Base-by-base conservation (phyloP, 2,888 invertebrate genomes). In the Caenorhabditis japonica region DNA sequence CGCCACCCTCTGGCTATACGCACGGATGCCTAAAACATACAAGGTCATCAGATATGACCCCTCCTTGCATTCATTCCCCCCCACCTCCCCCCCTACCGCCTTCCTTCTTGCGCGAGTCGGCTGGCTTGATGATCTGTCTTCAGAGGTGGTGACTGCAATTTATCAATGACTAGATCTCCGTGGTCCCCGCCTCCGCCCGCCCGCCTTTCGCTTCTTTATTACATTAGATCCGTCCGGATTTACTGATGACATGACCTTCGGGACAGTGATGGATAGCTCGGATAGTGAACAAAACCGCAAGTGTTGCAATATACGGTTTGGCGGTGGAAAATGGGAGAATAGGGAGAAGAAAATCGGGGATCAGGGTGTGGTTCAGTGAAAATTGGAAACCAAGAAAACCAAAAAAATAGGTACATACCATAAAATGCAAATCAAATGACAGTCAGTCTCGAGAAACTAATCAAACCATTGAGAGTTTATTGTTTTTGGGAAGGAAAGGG, bases 41-140 rank as follows among this genome's bases (percentile, higher is more conserved):
- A 72, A 72, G 72, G 72, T 58, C 72, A 72, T 72, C 72, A 72
- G 72, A 72, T 72, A 72, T 72, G 64, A 64, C 62, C 62, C 70
- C 55, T 55, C 46, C 60, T 49, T 49, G 43, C 47, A 39, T 51
- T 36, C 59, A 10, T 12, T 7, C 30, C 43, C 34, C 41, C 53
- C 43, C 49, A 27, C 34, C 39, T 23, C 47, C 49, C 13, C 64
- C 21, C 23, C 4, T 25, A 12, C 44, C n/a, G 21, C n/a, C 36
- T n/a, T 60, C 25, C 34, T 44, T 10, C 25, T 25, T 43, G 41
- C 46, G 56, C 51, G 52, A 59, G 58, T 59, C 43, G 52, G 27
- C 39, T 43, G 61, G 56, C 43, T 36, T 60, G 52, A 53, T 71
- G 58, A 71, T 62, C 71, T 64, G 53, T 8, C 36, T n/a, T n/a